Percentiles rank a stretch among this genome's conserved stretches.
Evolutionary conservation across 2,888 invertebrate genomes (phyloP).

Genomic region (Ormyrus labotus): DNA sequence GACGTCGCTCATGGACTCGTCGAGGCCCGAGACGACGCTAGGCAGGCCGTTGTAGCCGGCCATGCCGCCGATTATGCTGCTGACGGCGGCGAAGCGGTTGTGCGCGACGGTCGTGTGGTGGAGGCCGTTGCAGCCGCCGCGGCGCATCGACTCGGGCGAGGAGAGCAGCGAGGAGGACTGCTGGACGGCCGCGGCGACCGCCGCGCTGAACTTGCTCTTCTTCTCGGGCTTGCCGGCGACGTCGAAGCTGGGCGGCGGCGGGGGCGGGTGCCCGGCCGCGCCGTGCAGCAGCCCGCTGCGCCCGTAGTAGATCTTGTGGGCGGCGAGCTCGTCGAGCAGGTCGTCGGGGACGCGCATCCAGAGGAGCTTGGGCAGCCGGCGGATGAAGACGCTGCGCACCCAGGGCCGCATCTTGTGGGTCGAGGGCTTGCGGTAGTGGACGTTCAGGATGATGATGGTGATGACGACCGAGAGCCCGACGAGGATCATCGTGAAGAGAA

Average conservation of each 20-base stretch:
- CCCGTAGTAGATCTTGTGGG: constrained; percentile 85
- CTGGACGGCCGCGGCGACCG: constrained; percentile 79
- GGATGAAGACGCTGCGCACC: constrained; percentile 91
- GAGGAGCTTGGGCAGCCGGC: constrained; percentile 89
- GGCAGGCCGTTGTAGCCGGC: constrained; percentile 89
- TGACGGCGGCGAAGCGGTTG: constrained; percentile 86
- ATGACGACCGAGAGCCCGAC: constrained; percentile 95
- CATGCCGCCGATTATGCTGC: constrained; percentile 81
- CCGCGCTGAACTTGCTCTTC: constrained; percentile 83
- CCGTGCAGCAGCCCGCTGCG: constrained; percentile 10
- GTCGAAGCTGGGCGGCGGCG: neutral
- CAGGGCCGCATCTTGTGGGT: constrained; percentile 95
- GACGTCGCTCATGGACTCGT: constrained; percentile 89
- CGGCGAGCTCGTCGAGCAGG: constrained; percentile 82
- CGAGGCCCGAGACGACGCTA: constrained; percentile 83
- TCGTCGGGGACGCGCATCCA: constrained; percentile 74
- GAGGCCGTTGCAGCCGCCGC: constrained; percentile 81
- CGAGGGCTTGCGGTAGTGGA: constrained; percentile 94
- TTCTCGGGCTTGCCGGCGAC: constrained; percentile 70
- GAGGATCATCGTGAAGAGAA: constrained; percentile 95
- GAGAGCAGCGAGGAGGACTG: constrained; percentile 85
- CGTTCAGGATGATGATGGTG: constrained; percentile 94
- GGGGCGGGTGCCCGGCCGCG: neutral
- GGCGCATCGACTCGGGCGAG: constrained; percentile 83
- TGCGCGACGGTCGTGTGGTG: constrained; percentile 85